These are phyloP conservation scores for Lycaon pictus DNA, from an alignment of 2,113 vertebrate species.

Conservation along the genomic window DNA sequence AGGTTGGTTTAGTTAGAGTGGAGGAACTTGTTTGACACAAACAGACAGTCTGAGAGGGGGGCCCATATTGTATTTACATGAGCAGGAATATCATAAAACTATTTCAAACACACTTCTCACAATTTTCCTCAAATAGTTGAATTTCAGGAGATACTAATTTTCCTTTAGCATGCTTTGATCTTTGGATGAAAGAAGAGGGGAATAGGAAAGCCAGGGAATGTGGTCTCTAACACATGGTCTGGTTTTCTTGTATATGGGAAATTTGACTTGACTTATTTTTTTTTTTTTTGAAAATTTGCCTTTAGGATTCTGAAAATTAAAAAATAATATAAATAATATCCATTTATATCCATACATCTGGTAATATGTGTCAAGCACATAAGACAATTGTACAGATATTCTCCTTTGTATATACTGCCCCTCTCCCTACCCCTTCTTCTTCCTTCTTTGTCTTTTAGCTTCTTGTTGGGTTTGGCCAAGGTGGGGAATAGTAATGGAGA, in stretches of 20 bases:
- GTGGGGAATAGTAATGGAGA: neutral
- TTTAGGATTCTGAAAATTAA: constrained; percentile 27
- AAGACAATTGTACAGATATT: neutral
- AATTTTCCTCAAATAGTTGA: neutral
- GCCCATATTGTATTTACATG: neutral
- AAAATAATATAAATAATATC: neutral
- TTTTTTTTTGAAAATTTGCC: neutral
- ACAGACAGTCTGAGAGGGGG: neutral
- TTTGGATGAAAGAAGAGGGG: neutral
- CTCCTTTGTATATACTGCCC: neutral
- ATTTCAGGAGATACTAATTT: neutral
- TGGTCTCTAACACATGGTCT: neutral
- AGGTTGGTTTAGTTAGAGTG: neutral
- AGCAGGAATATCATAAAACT: neutral
- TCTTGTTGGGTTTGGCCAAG: neutral
- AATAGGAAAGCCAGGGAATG: neutral
- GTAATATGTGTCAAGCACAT: neutral
- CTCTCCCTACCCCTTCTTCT: neutral
- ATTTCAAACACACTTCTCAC: neutral
- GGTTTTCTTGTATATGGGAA: neutral
- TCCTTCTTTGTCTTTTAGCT: neutral
- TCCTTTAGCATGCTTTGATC: neutral
- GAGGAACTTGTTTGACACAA: neutral
- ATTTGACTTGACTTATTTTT: neutral
- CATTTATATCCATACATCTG: neutral